A percentile compares a stretch with the other conserved stretches of the same genome.
phyloP scores from a whole-genome alignment of 92 coral and sea anemone genomes.

The Phenganax marumi region DNA sequence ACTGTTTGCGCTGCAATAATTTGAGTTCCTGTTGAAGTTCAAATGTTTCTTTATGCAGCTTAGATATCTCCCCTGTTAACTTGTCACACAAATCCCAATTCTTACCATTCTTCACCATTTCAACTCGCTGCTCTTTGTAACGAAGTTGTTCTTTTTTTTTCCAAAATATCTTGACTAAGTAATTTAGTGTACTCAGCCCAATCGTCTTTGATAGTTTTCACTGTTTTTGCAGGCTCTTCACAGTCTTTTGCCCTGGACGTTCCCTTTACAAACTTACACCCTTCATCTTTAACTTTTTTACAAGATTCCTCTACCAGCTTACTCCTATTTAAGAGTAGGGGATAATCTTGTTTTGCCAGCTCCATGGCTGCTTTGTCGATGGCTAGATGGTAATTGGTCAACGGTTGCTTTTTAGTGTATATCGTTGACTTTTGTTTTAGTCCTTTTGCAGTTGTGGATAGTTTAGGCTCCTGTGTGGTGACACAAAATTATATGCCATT shows the following conservation, averaged over 20 bases:
- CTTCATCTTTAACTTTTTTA: slow-evolving; percentile 42
- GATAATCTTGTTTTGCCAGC: slow-evolving; percentile 6
- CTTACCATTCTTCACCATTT: slow-evolving; percentile 50
- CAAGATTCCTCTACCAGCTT: slow-evolving; percentile 47
- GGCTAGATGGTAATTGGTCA: slow-evolving; percentile 17
- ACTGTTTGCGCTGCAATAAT: slow-evolving; percentile 44
- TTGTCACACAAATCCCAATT: slow-evolving; percentile 41
- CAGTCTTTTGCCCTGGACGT: slow-evolving; percentile 41
- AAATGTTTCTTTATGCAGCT: slow-evolving; percentile 47
- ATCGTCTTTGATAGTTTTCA: slow-evolving; percentile 53
- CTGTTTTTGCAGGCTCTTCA: slow-evolving; percentile 46
- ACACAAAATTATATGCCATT: slow-evolving; percentile 21
- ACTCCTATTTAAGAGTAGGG: slow-evolving; percentile 35
- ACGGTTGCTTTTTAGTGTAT: slow-evolving; percentile 9
- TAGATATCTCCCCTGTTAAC: slow-evolving; percentile 49
- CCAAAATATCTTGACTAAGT: slow-evolving; percentile 46
- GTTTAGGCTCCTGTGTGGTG: slow-evolving; percentile 18
- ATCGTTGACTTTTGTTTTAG: slow-evolving; percentile 23
- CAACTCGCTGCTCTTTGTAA: slow-evolving; percentile 54
- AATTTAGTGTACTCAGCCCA: slow-evolving; percentile 48
- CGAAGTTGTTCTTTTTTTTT: slow-evolving; percentile 51
- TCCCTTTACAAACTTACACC: slow-evolving; percentile 53
- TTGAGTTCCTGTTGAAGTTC: slow-evolving; percentile 52
- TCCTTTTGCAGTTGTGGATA: slow-evolving; percentile 19
- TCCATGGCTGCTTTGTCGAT: slow-evolving; percentile 11